A percentile compares a stretch with the other conserved stretches of the same genome.
These are phyloP conservation scores for Celastrina argiolus DNA, from an alignment of 2,888 invertebrate species.

Conservation along the genomic window DNA sequence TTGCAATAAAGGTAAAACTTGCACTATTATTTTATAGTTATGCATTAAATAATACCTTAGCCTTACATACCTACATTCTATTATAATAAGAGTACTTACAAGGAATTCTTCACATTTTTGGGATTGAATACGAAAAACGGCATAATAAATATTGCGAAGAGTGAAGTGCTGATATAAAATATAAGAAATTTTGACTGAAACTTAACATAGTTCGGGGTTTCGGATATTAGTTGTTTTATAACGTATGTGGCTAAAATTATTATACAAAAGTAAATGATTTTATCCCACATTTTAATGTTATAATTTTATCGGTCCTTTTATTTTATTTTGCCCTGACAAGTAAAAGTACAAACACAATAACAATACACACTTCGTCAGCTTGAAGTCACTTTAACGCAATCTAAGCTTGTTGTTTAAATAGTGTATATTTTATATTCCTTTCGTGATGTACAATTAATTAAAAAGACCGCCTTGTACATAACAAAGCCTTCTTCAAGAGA, in stretches of 20 bases:
- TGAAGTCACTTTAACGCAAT: background rate
- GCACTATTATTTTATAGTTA: background rate
- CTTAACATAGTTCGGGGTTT: constrained; percentile 71
- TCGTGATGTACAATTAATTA: background rate
- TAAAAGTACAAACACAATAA: background rate
- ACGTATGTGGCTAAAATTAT: constrained; percentile 60
- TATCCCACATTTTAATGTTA: constrained; percentile 57
- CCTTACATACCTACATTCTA: background rate
- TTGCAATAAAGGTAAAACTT: too few relatives aligned
- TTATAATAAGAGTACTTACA: constrained; percentile 59
- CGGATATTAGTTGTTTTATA: constrained; percentile 68
- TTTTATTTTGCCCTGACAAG: background rate
- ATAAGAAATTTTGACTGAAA: constrained; percentile 72
- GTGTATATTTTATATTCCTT: background rate
- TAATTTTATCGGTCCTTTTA: background rate
- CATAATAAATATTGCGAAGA: constrained; percentile 60
- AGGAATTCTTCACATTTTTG: constrained; percentile 72
- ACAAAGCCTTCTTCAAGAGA: background rate
- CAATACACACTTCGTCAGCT: background rate
- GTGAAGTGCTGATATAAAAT: constrained; percentile 66
- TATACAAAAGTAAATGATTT: constrained; percentile 59
- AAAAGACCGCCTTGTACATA: constrained; percentile 17
- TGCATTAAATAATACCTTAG: background rate
- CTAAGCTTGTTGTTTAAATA: background rate
- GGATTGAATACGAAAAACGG: constrained; percentile 73